These are phyloP conservation scores for Agrotis segetum DNA, from an alignment of 2,888 invertebrate genomes.

Conservation along the genomic window DNA sequence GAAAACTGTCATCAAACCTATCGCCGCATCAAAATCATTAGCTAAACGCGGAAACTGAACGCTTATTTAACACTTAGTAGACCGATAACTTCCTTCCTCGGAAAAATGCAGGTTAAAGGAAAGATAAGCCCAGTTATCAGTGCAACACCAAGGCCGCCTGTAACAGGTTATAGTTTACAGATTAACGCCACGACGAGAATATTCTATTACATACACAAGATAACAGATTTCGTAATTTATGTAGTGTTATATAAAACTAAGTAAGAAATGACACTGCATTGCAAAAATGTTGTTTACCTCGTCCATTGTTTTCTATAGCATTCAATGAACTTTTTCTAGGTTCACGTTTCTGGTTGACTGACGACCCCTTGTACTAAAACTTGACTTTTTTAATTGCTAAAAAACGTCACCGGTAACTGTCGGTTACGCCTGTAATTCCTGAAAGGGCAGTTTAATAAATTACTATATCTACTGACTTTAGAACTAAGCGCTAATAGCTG, in stretches of 20 bases:
- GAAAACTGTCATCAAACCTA: not conserved
- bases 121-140: slow-evolving; percentile 40
- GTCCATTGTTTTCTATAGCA: slow-evolving; percentile 25
- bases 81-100: slow-evolving; percentile 22
- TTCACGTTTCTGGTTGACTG: slow-evolving; percentile 41
- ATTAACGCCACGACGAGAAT: slow-evolving; percentile 40
- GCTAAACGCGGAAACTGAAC: not conserved
- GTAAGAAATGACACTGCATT: slow-evolving; percentile 17
- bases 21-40: not conserved
- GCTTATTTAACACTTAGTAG: slow-evolving; percentile 3
- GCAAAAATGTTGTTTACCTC: slow-evolving; percentile 16
- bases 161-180: slow-evolving; percentile 41
- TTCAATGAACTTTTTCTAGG: slow-evolving; percentile 30
- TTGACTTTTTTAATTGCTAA: slow-evolving; percentile 6
- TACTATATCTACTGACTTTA: too few species aligned
- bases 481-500: not conserved
- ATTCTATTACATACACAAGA: slow-evolving; percentile 27
- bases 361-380: slow-evolving; percentile 27
- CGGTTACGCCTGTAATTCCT: slow-evolving; percentile 16
- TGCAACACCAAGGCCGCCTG: slow-evolving; percentile 30
- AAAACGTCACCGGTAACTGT: not conserved
- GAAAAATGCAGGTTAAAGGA: slow-evolving; percentile 24
- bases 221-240: slow-evolving; percentile 41
- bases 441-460: slow-evolving; percentile 16
- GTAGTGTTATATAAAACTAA: slow-evolving; percentile 23